Evolutionary conservation across 2,797 vertebrate genomes (phyloP), one percentile per base, ranked within the genome.

Genomic region (Pampus argenteus): DNA sequence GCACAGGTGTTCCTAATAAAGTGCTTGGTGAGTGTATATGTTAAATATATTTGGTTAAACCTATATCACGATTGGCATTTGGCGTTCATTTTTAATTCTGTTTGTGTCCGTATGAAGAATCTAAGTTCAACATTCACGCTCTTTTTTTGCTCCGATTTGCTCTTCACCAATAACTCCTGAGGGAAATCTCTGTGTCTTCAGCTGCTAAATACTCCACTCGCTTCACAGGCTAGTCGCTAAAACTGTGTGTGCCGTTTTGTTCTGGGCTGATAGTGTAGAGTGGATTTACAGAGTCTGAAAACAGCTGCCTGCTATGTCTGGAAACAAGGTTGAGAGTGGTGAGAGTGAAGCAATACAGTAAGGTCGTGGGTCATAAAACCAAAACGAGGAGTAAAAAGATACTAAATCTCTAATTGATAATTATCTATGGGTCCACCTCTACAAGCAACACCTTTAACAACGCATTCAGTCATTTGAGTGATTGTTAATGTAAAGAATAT

Each of bases 151-250:
- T 64, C 29, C 22, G 10, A 17, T 62, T 50, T 58, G 5, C 52
- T 52, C 54, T 49, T 14, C 13, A 23, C 38, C 52, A 29, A n/a
- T n/a, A n/a, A 52, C 38, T 72, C 38, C 34, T 45, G 23, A 11
- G 55, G 6, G 25, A 31, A 48, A 47, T 52, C 9, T 51, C 13
- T n/a, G 44, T 22, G 49, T 28, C 26, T 59, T 48, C 4, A 4
- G 2, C 17, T 60, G 3, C 50, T 25, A 17, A 66, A 68, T 29
- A 38, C 34, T 61, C 20, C 15, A 36, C 22, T 52, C 4, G 9
- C 9, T 52, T 36, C 48, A 61, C 17, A 25, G 52, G 17, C 11
- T 31, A 31, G 20, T 14, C 6, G 23, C n/a, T 31, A 22, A 55
- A 22, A 55, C 34, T 29, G 51, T 66, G 28, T 49, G 13, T 18